These are phyloP conservation scores for Formica exsecta DNA, from an alignment of 1,140 invertebrate species.

Conservation along the genomic window DNA sequence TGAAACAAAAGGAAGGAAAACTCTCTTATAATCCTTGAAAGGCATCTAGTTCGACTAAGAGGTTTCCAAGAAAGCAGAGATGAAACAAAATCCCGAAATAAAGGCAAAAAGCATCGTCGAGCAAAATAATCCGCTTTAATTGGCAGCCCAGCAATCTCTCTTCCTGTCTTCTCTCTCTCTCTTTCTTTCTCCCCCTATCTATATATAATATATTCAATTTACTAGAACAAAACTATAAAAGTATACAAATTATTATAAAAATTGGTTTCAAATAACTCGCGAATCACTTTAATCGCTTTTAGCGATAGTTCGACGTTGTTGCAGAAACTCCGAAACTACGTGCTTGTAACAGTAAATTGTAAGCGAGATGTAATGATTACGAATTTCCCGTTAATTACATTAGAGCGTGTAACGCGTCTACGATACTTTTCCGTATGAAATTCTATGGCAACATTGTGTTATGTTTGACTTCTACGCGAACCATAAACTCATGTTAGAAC, in stretches of 20 bases:
- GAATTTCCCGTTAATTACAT: constrained; percentile 20
- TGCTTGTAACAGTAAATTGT: not conserved
- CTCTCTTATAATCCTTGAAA: constrained; percentile 31
- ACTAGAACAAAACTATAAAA: not conserved
- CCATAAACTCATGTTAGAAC: not conserved
- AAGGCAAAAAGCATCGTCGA: constrained; percentile 19
- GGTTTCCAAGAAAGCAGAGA: constrained; percentile 6
- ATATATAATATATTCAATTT: not conserved
- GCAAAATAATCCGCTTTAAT: constrained; percentile 63
- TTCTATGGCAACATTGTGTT: not conserved
- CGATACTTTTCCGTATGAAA: not conserved
- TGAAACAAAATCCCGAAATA: constrained; percentile 51
- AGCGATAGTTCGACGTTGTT: not conserved
- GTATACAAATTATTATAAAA: not conserved
- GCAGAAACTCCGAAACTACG: not conserved
- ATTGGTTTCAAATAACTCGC: not conserved
- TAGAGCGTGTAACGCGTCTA: not conserved
- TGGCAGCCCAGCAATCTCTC: constrained; percentile 1
- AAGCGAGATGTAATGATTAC: not conserved
- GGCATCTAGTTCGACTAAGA: constrained; percentile 28
- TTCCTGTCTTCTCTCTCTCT: too few species aligned
- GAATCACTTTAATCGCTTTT: not conserved
- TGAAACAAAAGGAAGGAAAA: constrained; percentile 36
- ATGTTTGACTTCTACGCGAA: constrained; percentile 21
- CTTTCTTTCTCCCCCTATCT: not conserved